phyloP scores from a whole-genome alignment of 2,797 vertebrate genomes.

The Sebastiscus albofasciatus region DNA sequence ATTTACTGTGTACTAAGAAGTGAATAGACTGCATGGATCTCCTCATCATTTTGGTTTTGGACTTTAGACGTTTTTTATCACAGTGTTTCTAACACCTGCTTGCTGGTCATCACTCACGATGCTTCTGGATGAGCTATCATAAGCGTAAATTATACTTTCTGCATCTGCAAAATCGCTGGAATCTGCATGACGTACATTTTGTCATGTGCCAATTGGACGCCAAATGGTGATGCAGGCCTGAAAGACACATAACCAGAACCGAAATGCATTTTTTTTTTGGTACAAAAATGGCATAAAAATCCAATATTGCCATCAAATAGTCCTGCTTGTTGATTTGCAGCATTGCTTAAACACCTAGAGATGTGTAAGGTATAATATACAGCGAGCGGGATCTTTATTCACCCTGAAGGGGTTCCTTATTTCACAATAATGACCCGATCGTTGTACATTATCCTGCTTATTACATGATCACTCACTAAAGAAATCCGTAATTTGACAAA shows the following conservation, averaged over 20 bases:
- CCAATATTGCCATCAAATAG: no score
- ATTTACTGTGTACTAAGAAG: not conserved
- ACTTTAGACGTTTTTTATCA: not conserved
- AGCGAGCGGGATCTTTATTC: not conserved
- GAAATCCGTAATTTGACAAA: no score
- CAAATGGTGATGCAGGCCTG: not conserved
- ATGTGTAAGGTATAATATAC: not conserved
- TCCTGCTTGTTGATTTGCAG: not conserved
- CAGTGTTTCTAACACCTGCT: not conserved
- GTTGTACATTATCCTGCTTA: no score
- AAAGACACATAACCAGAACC: not conserved
- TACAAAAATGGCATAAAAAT: no score
- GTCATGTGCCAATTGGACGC: not conserved
- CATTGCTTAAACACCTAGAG: not conserved
- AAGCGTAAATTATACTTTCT: not conserved
- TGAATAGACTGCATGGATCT: not conserved
- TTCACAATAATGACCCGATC: no score
- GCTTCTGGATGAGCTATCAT: constrained; percentile 11
- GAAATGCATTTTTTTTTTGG: not conserved
- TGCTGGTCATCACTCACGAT: not conserved
- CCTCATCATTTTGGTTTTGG: not conserved
- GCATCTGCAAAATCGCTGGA: not conserved
- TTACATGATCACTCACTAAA: rapidly evolving
- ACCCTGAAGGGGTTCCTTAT: no score
- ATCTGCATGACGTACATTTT: not conserved